Evolutionary conservation across 2,113 vertebrate species (phyloP).

Genomic region (Motacilla tschutschensis): DNA sequence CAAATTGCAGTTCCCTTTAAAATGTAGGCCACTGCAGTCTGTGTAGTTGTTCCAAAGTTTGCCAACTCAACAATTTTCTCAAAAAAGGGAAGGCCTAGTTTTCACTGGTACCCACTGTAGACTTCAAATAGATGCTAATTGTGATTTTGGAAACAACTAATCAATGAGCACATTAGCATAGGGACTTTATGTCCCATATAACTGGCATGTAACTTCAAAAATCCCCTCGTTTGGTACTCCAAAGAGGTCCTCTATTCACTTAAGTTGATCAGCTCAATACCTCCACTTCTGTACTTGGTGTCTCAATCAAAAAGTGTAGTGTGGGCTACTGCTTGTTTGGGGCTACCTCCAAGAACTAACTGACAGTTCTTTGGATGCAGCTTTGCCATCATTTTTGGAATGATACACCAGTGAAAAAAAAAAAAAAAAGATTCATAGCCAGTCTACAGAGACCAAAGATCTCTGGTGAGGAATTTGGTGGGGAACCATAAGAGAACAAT

Average conservation of each 20-base stretch:
- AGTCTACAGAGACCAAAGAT: background rate
- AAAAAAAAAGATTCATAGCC: background rate
- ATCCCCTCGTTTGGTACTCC: background rate
- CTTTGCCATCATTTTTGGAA: background rate
- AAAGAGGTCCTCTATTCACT: background rate
- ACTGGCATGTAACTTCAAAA: background rate
- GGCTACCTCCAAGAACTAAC: background rate
- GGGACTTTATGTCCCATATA: background rate
- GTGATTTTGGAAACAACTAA: slow-evolving; percentile 37
- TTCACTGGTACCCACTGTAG: background rate
- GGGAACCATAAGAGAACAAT: background rate
- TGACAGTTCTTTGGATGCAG: background rate
- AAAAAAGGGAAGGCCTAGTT: background rate
- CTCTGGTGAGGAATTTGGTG: background rate
- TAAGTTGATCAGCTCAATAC: background rate
- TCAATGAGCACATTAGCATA: slow-evolving; percentile 38
- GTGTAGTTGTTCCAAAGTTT: background rate
- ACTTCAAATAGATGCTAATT: slow-evolving; percentile 22
- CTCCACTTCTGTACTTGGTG: background rate
- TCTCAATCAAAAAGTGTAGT: background rate
- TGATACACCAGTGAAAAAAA: background rate
- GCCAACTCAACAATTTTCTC: background rate
- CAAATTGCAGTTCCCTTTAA: background rate
- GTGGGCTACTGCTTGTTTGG: background rate
- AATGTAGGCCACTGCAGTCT: background rate